A percentile compares a stretch with the other conserved stretches of the same genome.
Conservation (phyloP, 2,888 invertebrate species). For the Pterostichus niger region DNA sequence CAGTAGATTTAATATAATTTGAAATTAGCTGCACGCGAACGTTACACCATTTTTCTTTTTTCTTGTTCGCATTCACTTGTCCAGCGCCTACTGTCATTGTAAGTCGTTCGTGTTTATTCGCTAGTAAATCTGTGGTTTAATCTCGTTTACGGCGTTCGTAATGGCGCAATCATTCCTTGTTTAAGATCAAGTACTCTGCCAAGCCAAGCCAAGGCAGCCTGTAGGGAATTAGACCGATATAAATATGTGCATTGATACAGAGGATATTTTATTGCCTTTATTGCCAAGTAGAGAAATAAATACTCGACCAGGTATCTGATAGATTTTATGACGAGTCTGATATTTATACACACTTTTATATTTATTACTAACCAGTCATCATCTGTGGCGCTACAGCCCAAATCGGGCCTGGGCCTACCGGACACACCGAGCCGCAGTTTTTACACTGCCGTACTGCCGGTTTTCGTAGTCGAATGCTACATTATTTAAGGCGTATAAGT, state of each 20-base stretch:
- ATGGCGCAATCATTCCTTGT: constrained; percentile 31
- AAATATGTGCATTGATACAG: neutral
- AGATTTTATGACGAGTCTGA: too few relatives aligned
- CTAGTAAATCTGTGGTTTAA: constrained; percentile 30
- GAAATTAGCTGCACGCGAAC: constrained; percentile 15
- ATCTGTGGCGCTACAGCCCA: too few relatives aligned
- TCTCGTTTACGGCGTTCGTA: constrained; percentile 38
- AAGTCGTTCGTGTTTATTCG: constrained; percentile 28
- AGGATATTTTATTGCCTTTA: neutral
- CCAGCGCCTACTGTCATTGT: constrained; percentile 30
- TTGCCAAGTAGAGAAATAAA: neutral
- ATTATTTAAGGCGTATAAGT: too few relatives aligned
- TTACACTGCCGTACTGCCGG: too few relatives aligned
- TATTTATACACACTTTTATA: too few relatives aligned
- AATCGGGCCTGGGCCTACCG: too few relatives aligned
- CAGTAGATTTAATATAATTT: constrained; percentile 6
- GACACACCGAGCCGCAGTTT: too few relatives aligned
- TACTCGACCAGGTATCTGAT: neutral
- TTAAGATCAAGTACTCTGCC: too few relatives aligned
- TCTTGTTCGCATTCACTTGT: constrained; percentile 3
- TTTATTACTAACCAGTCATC: too few relatives aligned
- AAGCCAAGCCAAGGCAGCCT: neutral
- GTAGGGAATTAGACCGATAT: neutral
- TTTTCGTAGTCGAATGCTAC: too few relatives aligned
- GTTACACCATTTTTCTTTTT: neutral